Evolutionary conservation across 2,113 vertebrate species (phyloP).

Genomic region (Pollimyrus isidori): DNA sequence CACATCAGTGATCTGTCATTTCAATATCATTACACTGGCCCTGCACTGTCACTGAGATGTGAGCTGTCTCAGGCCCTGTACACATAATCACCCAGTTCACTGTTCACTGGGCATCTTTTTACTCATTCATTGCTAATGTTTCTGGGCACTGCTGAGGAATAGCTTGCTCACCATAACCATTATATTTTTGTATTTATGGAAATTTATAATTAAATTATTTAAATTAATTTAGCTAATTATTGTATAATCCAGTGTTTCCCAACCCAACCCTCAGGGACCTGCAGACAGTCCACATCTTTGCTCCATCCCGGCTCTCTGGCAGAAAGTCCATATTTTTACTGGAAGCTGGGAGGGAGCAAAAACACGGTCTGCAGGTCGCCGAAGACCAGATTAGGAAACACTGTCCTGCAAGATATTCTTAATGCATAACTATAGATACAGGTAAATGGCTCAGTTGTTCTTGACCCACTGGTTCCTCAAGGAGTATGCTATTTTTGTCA

Average conservation of each 20-base stretch:
- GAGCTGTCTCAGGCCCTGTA: neutral
- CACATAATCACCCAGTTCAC: neutral
- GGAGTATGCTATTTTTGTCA: neutral
- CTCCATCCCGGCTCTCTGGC: neutral
- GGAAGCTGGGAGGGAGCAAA: neutral
- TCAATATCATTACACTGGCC: neutral
- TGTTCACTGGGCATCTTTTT: neutral
- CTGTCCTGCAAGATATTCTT: neutral
- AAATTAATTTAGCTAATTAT: neutral
- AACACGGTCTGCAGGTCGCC: neutral
- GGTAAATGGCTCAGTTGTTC: neutral
- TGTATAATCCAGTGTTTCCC: neutral
- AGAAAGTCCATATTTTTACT: neutral
- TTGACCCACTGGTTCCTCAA: neutral
- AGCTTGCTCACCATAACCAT: neutral
- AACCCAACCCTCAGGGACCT: neutral
- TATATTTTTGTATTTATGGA: neutral
- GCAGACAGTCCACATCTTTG: neutral
- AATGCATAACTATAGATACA: neutral
- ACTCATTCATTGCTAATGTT: neutral
- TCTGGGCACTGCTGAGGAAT: neutral
- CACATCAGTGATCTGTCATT: neutral
- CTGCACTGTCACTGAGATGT: neutral
- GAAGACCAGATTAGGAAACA: neutral
- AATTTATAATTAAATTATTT: neutral